phyloP scores from a whole-genome alignment of 2,797 vertebrate species.

The Dromococcyx pavoninus region DNA sequence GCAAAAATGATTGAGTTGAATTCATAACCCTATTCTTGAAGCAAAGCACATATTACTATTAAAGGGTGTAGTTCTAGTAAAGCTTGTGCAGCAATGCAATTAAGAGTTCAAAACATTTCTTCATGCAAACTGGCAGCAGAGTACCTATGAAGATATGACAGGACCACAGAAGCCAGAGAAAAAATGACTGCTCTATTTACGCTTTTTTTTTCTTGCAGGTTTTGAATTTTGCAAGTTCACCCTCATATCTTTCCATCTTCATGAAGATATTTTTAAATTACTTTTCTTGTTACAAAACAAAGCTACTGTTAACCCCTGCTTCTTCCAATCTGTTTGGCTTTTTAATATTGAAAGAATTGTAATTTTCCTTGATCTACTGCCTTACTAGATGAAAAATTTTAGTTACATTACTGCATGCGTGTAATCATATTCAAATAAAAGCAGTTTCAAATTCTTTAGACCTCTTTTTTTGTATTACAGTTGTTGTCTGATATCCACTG shows the following conservation, averaged over 20 bases:
- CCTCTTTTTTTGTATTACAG: not conserved
- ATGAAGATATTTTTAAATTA: not conserved
- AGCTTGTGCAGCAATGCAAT: not conserved
- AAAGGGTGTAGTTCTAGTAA: not conserved
- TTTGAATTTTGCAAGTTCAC: not conserved
- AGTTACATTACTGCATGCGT: not conserved
- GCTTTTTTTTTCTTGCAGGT: not conserved
- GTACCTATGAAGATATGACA: not conserved
- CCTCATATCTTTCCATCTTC: not conserved
- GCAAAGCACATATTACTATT: not conserved
- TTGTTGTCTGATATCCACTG: not conserved
- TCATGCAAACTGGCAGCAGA: not conserved
- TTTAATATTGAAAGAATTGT: not conserved
- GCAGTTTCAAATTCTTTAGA: not conserved
- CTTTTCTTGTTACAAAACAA: not conserved
- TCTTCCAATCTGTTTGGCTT: not conserved
- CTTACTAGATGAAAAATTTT: not conserved
- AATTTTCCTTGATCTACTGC: not conserved
- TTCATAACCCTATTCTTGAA: not conserved
- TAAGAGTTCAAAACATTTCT: not conserved
- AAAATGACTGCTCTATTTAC: not conserved
- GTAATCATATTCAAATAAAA: not conserved
- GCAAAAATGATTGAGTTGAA: not conserved
- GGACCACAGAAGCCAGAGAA: rapidly evolving
- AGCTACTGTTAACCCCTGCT: not conserved